phyloP scores from a whole-genome alignment of 2,797 vertebrate genomes.

The Champsocephalus gunnari region DNA sequence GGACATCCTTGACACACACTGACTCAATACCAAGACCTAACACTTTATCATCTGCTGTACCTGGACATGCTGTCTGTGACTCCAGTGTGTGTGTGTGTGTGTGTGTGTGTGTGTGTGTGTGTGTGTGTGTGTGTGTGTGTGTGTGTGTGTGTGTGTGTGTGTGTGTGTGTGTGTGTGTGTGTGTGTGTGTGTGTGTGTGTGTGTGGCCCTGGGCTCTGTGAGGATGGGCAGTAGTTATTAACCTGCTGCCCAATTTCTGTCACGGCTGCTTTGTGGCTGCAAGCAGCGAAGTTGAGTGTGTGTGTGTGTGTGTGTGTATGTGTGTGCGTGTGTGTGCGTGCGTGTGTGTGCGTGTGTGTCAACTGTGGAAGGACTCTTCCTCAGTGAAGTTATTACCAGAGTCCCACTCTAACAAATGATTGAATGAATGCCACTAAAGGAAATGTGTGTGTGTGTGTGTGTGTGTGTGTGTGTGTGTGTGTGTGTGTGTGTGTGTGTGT shows the following conservation, averaged over 20 bases:
- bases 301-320: constrained; percentile 26
- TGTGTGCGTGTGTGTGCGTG: constrained; percentile 39
- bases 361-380: constrained; percentile 48
- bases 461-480: too few species aligned
- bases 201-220: constrained; percentile 39
- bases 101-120: neutral
- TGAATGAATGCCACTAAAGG: constrained; percentile 58
- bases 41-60: constrained; percentile 73
- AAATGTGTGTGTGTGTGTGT: constrained; percentile 4
- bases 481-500: neutral
- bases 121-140: neutral
- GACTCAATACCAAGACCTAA: constrained; percentile 72
- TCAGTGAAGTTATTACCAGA: constrained; percentile 70
- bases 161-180: constrained; percentile 4
- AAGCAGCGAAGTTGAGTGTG: constrained; percentile 51
- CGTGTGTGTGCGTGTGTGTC: constrained; percentile 25
- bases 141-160: constrained; percentile 5
- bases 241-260: constrained; percentile 80
- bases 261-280: constrained; percentile 75
- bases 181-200: constrained; percentile 5
- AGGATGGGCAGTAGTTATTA: constrained; percentile 79
- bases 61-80: constrained; percentile 61
- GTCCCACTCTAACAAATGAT: constrained; percentile 58
- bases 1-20: constrained; percentile 75
- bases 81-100: constrained; percentile 6